These are phyloP conservation scores for Climacteris rufus DNA, from an alignment of 2,113 vertebrate genomes.

Conservation along the genomic window DNA sequence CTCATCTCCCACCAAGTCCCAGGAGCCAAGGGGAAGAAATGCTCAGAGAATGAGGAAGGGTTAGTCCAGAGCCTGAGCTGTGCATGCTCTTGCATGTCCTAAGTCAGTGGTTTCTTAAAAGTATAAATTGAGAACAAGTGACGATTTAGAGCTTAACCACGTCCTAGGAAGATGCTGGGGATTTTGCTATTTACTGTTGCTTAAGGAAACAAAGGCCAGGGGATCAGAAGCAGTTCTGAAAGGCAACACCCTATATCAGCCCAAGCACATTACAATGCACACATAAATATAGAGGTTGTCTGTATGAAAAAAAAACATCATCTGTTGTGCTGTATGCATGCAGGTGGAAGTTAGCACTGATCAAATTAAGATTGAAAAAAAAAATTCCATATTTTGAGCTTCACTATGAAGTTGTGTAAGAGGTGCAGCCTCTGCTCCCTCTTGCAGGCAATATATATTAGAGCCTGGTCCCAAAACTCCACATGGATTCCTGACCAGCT, in stretches of 20 bases:
- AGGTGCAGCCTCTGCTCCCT: background rate
- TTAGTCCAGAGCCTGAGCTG: background rate
- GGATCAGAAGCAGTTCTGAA: background rate
- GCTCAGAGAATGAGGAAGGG: background rate
- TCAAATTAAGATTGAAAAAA: background rate
- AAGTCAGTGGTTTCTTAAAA: background rate
- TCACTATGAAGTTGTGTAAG: background rate
- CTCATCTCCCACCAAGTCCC: background rate
- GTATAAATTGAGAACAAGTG: background rate
- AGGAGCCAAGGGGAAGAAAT: background rate
- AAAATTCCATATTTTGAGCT: background rate
- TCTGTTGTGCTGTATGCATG: background rate
- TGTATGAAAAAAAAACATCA: background rate
- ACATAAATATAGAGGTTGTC: accelerated
- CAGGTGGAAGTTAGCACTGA: background rate
- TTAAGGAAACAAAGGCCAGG: background rate
- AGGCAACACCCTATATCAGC: background rate
- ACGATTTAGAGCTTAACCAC: background rate
- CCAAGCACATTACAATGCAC: background rate
- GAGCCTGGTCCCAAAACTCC: background rate
- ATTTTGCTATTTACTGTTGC: background rate
- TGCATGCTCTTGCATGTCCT: background rate
- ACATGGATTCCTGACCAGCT: background rate
- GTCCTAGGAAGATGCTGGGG: background rate
- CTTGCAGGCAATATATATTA: background rate